Evolutionary conservation across 2,888 invertebrate genomes (phyloP).

Genomic region (Pyrgus malvae): DNA sequence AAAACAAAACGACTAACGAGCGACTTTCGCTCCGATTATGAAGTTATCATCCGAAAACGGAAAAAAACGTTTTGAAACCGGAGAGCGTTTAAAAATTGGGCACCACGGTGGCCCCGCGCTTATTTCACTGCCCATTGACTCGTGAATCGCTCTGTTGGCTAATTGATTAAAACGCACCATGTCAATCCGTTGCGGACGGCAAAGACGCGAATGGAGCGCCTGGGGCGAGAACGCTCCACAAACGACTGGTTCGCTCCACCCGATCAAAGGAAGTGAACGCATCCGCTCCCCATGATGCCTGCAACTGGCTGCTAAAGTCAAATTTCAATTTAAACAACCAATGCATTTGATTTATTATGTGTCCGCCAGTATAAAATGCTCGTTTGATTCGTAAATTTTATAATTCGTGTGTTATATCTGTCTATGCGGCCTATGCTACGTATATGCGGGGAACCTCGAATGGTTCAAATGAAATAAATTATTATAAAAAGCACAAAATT

Average conservation of each 20-base stretch:
- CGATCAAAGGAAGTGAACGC: constrained; percentile 51
- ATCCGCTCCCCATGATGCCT: constrained; percentile 38
- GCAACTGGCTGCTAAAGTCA: constrained; percentile 38
- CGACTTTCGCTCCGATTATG: constrained; percentile 58
- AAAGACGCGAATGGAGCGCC: constrained; percentile 51
- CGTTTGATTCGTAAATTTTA: too few relatives aligned
- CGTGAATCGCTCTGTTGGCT: constrained; percentile 60
- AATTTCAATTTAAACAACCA: constrained; percentile 27
- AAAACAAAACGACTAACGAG: constrained; percentile 36
- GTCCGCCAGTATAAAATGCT: too few relatives aligned
- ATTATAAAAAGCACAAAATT: too few relatives aligned
- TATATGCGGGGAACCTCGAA: too few relatives aligned
- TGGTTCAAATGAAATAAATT: too few relatives aligned
- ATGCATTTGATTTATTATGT: neutral
- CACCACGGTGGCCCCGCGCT: constrained; percentile 66
- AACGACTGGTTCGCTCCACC: constrained; percentile 35
- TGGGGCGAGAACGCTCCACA: constrained; percentile 35
- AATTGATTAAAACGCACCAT: constrained; percentile 80
- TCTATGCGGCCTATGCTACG: too few relatives aligned
- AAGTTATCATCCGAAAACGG: constrained; percentile 48
- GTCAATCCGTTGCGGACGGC: constrained; percentile 61
- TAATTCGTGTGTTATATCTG: too few relatives aligned
- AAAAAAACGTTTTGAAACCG: constrained; percentile 61
- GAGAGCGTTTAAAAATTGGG: constrained; percentile 60
- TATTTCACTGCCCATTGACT: constrained; percentile 75